Conservation (phyloP, 2,113 vertebrate species). For the Nerophis lumbriciformis region DNA sequence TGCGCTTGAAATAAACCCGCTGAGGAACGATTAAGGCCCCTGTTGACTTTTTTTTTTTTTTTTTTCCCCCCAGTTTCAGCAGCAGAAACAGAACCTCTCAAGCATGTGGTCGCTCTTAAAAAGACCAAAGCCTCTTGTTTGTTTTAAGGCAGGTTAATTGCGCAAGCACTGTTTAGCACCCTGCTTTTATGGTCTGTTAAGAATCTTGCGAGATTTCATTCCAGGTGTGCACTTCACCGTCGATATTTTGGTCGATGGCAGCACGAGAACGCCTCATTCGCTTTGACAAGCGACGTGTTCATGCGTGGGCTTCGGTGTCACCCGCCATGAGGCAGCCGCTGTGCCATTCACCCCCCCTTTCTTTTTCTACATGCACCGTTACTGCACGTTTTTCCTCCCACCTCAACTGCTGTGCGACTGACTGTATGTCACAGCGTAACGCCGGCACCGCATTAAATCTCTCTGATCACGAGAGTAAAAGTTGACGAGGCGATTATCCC, state of each 20-base stretch:
- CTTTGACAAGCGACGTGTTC: conserved; percentile 69
- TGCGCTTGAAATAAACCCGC: conserved; percentile 43
- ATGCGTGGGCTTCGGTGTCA: conserved; percentile 65
- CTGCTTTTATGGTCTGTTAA: conserved; percentile 53
- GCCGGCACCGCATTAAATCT: conserved; percentile 45
- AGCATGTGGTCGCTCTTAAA: conserved; percentile 53
- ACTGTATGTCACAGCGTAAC: conserved; percentile 48
- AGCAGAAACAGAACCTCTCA: conserved; percentile 46
- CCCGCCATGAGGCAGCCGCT: conserved; percentile 65
- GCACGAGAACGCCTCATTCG: conserved; percentile 55
- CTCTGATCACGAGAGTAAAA: conserved; percentile 43
- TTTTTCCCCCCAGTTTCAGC: conserved; percentile 20
- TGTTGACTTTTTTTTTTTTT: conserved; percentile 31
- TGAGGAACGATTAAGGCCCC: conserved; percentile 64
- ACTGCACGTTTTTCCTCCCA: conserved; percentile 45
- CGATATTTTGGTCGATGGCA: conserved; percentile 52
- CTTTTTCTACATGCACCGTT: conserved; percentile 26
- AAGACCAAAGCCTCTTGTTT: conserved; percentile 49
- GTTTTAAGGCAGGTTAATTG: conserved; percentile 68
- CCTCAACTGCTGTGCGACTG: conserved; percentile 43
- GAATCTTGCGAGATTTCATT: conserved; percentile 47
- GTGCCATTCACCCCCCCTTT: conserved; percentile 59
- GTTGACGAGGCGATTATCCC: conserved; percentile 47
- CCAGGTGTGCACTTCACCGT: conserved; percentile 51
- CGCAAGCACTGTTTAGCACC: conserved; percentile 48